Conservation (phyloP, 2,888 invertebrate species). For the Acronicta psi region DNA sequence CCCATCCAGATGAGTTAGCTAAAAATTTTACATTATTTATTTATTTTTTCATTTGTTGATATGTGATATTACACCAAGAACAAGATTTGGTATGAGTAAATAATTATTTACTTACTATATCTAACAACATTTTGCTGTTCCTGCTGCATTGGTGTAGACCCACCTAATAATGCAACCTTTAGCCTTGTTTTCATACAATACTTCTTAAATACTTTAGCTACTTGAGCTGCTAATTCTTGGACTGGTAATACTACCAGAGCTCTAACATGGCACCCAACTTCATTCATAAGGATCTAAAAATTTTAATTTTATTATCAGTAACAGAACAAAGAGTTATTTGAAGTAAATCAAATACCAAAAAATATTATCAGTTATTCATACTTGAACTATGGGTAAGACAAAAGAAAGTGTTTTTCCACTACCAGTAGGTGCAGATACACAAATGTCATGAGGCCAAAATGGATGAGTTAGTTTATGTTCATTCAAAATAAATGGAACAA, state of each 20-base stretch:
- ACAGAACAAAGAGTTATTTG: background rate
- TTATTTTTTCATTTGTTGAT: background rate
- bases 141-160: conserved; percentile 90
- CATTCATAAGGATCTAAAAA: conserved; percentile 88
- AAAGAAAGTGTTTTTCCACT: conserved; percentile 99
- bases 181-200: conserved; percentile 92
- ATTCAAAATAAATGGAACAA: conserved; percentile 93
- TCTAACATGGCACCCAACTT: conserved; percentile 91
- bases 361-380: conserved; percentile 59
- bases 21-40: conserved; percentile 59
- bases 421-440: conserved; percentile 99
- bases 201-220: conserved; percentile 94
- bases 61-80: no score
- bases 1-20: conserved; percentile 89
- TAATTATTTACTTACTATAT: conserved; percentile 72
- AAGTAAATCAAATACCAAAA: background rate
- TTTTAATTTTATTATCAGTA: no score
- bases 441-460: conserved; percentile 95
- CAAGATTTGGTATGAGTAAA: no score
- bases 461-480: conserved; percentile 89
- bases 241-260: conserved; percentile 98
- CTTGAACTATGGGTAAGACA: conserved; percentile 96
- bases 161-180: conserved; percentile 92
- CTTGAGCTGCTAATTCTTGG: conserved; percentile 96
- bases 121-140: conserved; percentile 91